A percentile compares a stretch with the other conserved stretches of the same genome.
Conservation (phyloP, 2,113 vertebrate genomes). For the Corynorhinus townsendii region DNA sequence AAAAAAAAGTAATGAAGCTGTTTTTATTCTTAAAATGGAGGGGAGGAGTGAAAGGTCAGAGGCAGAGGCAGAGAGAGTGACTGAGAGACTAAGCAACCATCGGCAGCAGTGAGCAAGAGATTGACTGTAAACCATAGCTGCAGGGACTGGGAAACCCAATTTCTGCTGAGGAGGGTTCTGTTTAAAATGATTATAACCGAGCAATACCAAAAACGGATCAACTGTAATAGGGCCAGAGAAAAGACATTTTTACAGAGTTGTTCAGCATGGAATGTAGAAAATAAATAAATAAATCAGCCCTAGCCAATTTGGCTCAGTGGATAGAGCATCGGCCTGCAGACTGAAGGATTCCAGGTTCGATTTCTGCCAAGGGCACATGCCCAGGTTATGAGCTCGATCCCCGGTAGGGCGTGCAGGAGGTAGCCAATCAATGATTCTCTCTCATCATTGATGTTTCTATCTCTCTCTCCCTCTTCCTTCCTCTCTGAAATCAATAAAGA, state of each 20-base stretch:
- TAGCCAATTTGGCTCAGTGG: too few relatives aligned
- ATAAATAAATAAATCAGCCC: neutral
- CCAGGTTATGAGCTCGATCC: too few relatives aligned
- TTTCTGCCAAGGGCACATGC: too few relatives aligned
- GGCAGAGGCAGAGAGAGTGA: neutral
- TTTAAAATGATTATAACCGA: neutral
- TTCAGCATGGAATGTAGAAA: neutral
- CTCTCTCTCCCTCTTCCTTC: too few relatives aligned
- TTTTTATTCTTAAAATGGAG: neutral
- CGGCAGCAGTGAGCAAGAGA: neutral
- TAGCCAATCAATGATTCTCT: too few relatives aligned
- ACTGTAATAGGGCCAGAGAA: neutral
- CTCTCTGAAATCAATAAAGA: too few relatives aligned
- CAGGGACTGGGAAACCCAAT: neutral
- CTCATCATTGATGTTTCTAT: too few relatives aligned
- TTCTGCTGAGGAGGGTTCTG: neutral
- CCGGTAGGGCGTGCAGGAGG: too few relatives aligned
- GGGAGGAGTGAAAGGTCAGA: neutral
- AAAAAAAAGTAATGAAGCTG: neutral
- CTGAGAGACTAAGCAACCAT: neutral
- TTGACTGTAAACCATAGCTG: neutral
- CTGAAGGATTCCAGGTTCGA: too few relatives aligned
- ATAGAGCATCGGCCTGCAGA: too few relatives aligned
- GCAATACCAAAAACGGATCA: neutral
- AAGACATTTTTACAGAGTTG: neutral